These are phyloP conservation scores for Dasysyrphus albostriatus DNA, from an alignment of 2,888 invertebrate species.

Conservation along the genomic window DNA sequence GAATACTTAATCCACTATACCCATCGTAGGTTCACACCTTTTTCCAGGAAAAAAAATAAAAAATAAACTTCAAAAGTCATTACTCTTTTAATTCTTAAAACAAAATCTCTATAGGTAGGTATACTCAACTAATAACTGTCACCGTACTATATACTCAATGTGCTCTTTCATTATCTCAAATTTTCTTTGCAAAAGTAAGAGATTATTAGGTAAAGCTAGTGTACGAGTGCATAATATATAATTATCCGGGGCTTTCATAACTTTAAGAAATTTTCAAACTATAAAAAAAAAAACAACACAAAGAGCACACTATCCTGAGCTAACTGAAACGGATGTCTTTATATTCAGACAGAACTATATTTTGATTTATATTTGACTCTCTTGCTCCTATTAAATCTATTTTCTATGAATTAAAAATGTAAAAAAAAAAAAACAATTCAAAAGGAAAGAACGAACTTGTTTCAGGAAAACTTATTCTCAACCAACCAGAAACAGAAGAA, in stretches of 20 bases:
- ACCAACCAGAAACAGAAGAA: conserved; percentile 42
- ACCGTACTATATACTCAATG: not conserved
- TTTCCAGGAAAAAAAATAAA: not conserved
- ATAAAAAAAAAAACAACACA: not conserved
- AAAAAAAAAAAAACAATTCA: conserved; percentile 9
- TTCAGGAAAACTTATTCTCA: conserved; percentile 41
- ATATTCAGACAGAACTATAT: not conserved
- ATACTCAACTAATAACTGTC: not conserved
- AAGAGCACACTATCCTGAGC: not conserved
- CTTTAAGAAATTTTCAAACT: conserved; percentile 9
- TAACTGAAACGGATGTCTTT: not conserved
- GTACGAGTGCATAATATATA: conserved; percentile 20
- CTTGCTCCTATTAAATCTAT: conserved; percentile 26
- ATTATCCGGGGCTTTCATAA: conserved; percentile 33
- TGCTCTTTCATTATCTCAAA: conserved; percentile 1
- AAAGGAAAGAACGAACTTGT: conserved; percentile 30
- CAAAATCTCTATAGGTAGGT: not conserved
- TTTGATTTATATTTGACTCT: conserved; percentile 17
- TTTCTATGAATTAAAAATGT: conserved; percentile 49
- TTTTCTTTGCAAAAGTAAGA: not conserved
- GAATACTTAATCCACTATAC: no score
- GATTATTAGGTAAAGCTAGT: conserved; percentile 13
- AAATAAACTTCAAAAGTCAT: not conserved
- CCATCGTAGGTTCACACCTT: not conserved
- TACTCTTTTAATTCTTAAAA: not conserved